Evolutionary conservation across 2,113 vertebrate species (phyloP).

Genomic region (Camelus dromedarius): DNA sequence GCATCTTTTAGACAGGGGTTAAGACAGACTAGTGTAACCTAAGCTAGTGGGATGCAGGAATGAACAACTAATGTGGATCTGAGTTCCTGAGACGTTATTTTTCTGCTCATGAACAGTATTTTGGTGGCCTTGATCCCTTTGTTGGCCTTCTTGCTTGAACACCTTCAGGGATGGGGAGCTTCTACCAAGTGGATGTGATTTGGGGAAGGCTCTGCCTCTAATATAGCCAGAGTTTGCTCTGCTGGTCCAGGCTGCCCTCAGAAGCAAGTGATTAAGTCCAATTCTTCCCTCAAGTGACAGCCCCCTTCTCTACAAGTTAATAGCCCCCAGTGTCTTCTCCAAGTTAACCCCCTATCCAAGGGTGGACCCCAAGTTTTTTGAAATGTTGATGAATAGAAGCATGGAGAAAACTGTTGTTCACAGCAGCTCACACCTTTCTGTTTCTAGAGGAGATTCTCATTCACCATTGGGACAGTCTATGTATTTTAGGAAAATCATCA

Average conservation of each 20-base stretch:
- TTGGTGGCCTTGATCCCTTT: neutral
- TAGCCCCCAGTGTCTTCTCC: neutral
- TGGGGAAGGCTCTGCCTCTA: neutral
- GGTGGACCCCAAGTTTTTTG: neutral
- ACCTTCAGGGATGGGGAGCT: neutral
- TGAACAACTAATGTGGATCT: neutral
- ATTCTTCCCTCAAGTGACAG: neutral
- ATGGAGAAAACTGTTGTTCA: neutral
- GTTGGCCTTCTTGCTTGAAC: neutral
- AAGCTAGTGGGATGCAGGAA: neutral
- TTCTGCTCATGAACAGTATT: neutral
- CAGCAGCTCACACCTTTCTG: neutral
- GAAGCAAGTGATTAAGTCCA: neutral
- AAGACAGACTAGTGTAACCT: neutral
- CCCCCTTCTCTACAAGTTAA: neutral
- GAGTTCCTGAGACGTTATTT: constrained; percentile 4
- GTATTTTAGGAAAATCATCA: constrained; percentile 32
- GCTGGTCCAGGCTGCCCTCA: neutral
- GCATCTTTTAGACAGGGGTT: neutral
- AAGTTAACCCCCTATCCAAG: neutral
- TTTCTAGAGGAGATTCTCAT: neutral
- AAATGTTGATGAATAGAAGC: neutral
- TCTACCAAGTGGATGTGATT: neutral
- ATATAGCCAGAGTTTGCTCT: neutral
- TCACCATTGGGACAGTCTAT: neutral